These are phyloP conservation scores for Myxocyprinus asiaticus DNA, from an alignment of 2,113 vertebrate species.

Conservation along the genomic window DNA sequence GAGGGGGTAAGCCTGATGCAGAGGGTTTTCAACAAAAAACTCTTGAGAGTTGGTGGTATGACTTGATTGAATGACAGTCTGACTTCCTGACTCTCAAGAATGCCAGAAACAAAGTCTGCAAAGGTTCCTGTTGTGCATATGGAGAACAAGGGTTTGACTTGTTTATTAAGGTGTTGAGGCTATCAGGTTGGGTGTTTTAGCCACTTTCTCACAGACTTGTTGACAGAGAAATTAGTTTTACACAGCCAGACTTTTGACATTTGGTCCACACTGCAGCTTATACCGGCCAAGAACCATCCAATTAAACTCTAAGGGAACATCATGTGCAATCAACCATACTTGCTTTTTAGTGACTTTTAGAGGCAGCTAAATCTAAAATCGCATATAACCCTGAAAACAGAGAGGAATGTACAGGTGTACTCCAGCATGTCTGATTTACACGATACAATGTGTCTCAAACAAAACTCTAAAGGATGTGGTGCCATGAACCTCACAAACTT, in stretches of 20 bases:
- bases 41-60: background rate
- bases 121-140: background rate
- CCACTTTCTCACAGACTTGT: background rate
- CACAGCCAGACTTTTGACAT: background rate
- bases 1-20: background rate
- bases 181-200: background rate
- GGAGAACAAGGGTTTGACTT: background rate
- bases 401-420: no score
- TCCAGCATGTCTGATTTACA: no score
- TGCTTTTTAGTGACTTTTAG: background rate
- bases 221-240: background rate
- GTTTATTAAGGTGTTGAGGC: background rate
- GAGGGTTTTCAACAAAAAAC: background rate
- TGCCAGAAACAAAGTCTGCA: background rate
- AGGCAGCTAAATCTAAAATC: no score
- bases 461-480: no score
- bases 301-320: background rate
- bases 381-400: no score
- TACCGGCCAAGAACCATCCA: background rate
- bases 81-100: background rate
- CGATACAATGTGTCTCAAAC: no score
- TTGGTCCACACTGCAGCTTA: background rate
- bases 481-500: no score
- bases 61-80: background rate
- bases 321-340: background rate